phyloP scores from a whole-genome alignment of 1,140 invertebrate species.

The Megalonaias nervosa region DNA sequence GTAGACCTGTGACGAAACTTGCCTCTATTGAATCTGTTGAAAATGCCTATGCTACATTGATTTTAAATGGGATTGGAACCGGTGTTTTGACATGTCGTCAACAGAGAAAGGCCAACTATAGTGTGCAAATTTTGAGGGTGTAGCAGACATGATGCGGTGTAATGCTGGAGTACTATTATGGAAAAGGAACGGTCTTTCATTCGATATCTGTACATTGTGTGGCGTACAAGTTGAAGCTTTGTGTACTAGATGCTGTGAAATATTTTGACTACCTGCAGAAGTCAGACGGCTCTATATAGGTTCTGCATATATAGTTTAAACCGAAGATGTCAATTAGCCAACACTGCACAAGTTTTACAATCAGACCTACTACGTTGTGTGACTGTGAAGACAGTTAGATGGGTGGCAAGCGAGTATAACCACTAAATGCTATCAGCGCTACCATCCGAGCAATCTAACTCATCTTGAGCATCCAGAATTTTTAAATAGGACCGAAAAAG shows the following conservation, averaged over 20 bases:
- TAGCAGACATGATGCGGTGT: no score
- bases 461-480: no score
- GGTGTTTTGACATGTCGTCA: no score
- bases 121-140: no score
- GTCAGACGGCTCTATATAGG: background rate
- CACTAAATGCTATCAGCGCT: background rate
- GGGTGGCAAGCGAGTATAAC: background rate
- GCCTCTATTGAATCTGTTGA: no score
- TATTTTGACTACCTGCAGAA: background rate
- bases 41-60: no score
- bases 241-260: slow-evolving; percentile 2
- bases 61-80: no score
- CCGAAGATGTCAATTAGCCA: background rate
- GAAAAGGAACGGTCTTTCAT: background rate
- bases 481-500: no score
- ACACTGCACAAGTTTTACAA: background rate
- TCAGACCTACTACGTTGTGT: background rate
- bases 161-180: no score
- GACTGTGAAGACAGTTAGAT: background rate
- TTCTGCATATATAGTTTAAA: background rate
- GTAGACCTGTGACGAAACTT: no score
- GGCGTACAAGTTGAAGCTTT: background rate
- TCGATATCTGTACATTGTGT: slow-evolving; percentile 1
- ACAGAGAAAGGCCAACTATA: no score
- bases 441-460: background rate